These are phyloP conservation scores for Cepaea nemoralis DNA, from an alignment of 1,140 invertebrate species.

Conservation along the genomic window DNA sequence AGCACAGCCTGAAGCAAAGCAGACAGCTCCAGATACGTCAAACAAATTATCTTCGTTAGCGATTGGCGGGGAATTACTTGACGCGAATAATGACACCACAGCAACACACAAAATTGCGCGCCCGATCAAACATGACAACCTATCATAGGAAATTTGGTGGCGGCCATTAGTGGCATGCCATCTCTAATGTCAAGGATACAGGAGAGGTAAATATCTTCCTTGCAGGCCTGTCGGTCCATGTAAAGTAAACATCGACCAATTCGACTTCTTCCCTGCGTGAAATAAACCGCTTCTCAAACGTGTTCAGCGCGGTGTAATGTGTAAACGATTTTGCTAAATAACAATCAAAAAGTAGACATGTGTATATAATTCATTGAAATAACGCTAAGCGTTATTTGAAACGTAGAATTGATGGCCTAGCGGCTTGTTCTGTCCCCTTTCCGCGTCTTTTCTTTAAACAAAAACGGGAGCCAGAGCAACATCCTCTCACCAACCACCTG, in stretches of 20 bases:
- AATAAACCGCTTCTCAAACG: background rate
- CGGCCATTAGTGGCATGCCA: conserved; percentile 4
- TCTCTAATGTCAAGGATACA: background rate
- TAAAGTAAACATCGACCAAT: background rate
- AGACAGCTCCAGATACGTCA: background rate
- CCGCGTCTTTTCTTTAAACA: background rate
- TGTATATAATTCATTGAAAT: conserved; percentile 17
- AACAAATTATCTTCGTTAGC: background rate
- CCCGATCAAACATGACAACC: background rate
- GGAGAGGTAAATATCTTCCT: background rate
- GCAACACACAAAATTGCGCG: background rate
- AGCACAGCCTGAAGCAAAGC: background rate
- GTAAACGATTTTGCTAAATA: conserved; percentile 13
- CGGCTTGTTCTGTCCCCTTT: background rate
- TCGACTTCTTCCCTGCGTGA: background rate
- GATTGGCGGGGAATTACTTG: background rate
- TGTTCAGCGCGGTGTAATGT: background rate
- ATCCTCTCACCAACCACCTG: background rate
- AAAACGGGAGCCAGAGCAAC: background rate
- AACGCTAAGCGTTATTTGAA: conserved; percentile 1
- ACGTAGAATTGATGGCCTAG: background rate
- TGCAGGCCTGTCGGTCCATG: background rate
- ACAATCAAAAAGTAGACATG: background rate
- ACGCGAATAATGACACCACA: background rate
- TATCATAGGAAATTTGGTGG: background rate